phyloP scores from a whole-genome alignment of 1,140 invertebrate genomes.

The Drosophila sulfurigaster region DNA sequence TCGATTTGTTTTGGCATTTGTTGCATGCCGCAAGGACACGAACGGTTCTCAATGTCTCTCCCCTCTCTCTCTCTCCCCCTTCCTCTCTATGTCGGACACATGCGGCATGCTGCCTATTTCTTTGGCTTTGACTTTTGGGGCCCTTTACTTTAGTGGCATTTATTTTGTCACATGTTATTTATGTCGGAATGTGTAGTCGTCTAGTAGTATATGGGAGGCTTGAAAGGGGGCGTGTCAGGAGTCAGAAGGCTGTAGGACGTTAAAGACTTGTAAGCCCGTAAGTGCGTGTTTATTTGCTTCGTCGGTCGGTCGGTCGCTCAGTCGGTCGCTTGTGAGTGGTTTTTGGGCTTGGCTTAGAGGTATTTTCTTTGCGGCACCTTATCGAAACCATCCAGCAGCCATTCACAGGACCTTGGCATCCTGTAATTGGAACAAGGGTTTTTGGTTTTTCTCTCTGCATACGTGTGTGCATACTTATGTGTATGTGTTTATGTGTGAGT shows the following conservation, averaged over 20 bases:
- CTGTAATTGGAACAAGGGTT: slow-evolving; percentile 75
- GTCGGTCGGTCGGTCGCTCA: not conserved
- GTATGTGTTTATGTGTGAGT: slow-evolving; percentile 51
- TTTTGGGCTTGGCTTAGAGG: slow-evolving; percentile 61
- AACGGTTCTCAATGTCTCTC: not conserved
- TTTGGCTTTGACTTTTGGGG: slow-evolving; percentile 55
- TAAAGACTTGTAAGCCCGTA: slow-evolving; percentile 67
- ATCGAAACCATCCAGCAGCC: slow-evolving; percentile 64
- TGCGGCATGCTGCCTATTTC: not conserved
- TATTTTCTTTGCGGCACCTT: slow-evolving; percentile 66
- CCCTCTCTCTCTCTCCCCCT: not conserved
- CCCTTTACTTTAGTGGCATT: slow-evolving; percentile 71
- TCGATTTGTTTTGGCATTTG: slow-evolving; percentile 80
- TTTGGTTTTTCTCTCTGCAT: not conserved
- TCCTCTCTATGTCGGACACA: too few species aligned
- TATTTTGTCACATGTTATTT: slow-evolving; percentile 77
- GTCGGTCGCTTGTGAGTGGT: slow-evolving; percentile 30
- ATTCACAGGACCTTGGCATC: slow-evolving; percentile 42
- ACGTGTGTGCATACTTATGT: not conserved
- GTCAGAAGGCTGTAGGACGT: not conserved
- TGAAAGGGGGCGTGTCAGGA: slow-evolving; percentile 10
- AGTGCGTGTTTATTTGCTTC: slow-evolving; percentile 77
- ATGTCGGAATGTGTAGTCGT: slow-evolving; percentile 51
- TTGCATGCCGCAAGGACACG: slow-evolving; percentile 72
- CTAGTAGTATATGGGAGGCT: slow-evolving; percentile 2